A percentile compares a stretch with the other conserved stretches of the same genome.
Evolutionary conservation across 1,140 invertebrate genomes (phyloP).

Genomic region (Penaeus japonicus): DNA sequence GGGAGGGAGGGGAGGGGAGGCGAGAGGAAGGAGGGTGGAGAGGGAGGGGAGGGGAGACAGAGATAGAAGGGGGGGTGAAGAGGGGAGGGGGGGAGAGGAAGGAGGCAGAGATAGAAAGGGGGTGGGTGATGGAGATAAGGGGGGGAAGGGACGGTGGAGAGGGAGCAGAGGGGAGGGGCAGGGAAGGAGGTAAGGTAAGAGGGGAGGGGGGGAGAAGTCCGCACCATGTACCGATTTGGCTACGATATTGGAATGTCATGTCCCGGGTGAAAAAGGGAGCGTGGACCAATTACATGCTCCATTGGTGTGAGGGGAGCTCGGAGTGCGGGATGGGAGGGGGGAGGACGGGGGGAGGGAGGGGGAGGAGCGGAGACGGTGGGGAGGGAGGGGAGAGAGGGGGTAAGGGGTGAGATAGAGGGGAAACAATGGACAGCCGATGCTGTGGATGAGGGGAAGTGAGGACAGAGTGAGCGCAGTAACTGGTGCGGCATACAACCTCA

Average conservation of each 20-base stretch:
- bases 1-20: too few species aligned
- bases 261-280: constrained; percentile 48
- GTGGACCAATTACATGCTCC: constrained; percentile 45
- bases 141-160: not conserved
- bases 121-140: not conserved
- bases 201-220: not conserved
- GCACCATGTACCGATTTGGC: constrained; percentile 49
- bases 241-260: constrained; percentile 49
- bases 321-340: not conserved
- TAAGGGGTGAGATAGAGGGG: too few species aligned
- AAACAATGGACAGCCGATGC: too few species aligned
- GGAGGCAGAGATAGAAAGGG: not conserved
- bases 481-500: too few species aligned
- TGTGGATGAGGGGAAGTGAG: too few species aligned
- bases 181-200: not conserved
- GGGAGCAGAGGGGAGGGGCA: not conserved
- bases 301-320: constrained; percentile 33
- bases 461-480: too few species aligned
- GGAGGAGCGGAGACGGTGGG: not conserved
- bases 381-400: not conserved
- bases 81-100: not conserved
- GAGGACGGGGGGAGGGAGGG: not conserved
- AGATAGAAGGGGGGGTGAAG: too few species aligned
- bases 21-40: too few species aligned
- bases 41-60: too few species aligned